phyloP scores from a whole-genome alignment of 1,140 invertebrate species.

The Cardiocondyla obscurior region DNA sequence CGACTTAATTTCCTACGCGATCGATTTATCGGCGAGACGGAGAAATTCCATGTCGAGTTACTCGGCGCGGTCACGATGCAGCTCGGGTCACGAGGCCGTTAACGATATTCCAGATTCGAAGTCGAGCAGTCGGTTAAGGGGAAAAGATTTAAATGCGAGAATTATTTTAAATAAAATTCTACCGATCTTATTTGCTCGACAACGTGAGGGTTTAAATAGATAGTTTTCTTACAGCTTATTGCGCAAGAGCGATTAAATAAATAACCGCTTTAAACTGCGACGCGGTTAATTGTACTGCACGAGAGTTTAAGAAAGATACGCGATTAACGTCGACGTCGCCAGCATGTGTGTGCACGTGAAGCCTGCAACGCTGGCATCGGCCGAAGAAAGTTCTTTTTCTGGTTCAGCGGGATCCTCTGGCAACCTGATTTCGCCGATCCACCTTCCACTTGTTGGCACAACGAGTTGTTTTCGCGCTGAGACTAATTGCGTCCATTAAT shows the following conservation, averaged over 20 bases:
- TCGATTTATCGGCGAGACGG: constrained; percentile 58
- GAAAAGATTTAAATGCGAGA: neutral
- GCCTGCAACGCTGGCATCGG: neutral
- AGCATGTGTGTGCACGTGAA: neutral
- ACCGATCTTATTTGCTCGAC: neutral
- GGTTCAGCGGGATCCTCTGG: constrained; percentile 44
- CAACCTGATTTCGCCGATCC: constrained; percentile 64
- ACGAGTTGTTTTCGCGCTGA: constrained; percentile 59
- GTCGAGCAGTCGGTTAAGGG: neutral
- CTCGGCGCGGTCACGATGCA: neutral
- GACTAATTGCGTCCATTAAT: constrained; percentile 71
- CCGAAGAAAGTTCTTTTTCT: constrained; percentile 66
- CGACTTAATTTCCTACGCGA: constrained; percentile 58
- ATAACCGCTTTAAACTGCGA: constrained; percentile 41
- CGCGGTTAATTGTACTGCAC: constrained; percentile 35
- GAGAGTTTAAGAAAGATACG: constrained; percentile 18
- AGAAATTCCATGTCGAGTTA: constrained; percentile 14
- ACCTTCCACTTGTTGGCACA: constrained; percentile 37
- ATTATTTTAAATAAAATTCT: no score
- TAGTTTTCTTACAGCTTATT: neutral
- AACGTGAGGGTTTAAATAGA: neutral
- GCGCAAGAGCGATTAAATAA: constrained; percentile 33
- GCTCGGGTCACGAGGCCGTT: neutral
- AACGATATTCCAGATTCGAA: neutral
- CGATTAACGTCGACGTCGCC: constrained; percentile 11